Conservation (phyloP, 2,113 vertebrate species). For the Cynoglossus semilaevis region DNA sequence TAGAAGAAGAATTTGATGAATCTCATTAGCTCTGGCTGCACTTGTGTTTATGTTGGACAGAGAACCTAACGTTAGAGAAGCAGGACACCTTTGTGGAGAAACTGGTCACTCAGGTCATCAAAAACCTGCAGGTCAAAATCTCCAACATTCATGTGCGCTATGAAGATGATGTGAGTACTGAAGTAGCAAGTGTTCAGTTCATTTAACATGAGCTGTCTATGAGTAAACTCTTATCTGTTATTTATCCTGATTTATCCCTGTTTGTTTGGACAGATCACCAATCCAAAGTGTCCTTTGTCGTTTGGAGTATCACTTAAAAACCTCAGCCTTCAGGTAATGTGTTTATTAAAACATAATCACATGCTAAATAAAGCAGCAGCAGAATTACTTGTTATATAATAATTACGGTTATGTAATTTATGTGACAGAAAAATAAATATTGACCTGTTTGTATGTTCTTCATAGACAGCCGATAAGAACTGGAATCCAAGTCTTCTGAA, state of each 20-base stretch:
- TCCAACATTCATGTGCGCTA: slow-evolving; percentile 95
- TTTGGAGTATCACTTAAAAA: slow-evolving; percentile 96
- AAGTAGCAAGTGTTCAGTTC: background rate
- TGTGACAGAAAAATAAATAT: too few relatives aligned
- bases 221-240: too few relatives aligned
- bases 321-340: slow-evolving; percentile 92
- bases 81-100: slow-evolving; percentile 96
- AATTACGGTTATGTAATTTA: too few relatives aligned
- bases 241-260: background rate
- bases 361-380: background rate
- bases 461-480: slow-evolving; percentile 88
- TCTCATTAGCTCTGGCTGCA: too few relatives aligned
- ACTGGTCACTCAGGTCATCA: slow-evolving; percentile 94
- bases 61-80: slow-evolving; percentile 82
- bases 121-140: slow-evolving; percentile 97
- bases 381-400: background rate
- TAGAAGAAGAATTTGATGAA: too few relatives aligned
- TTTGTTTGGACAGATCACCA: slow-evolving; percentile 83
- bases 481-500: slow-evolving; percentile 93
- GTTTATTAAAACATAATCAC: background rate
- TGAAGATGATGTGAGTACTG: slow-evolving; percentile 93
- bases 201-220: background rate
- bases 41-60: slow-evolving; percentile 72
- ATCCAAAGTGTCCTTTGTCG: slow-evolving; percentile 86
- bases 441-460: slow-evolving; percentile 24